Evolutionary conservation across 2,113 vertebrate genomes (phyloP).

Genomic region (Euleptes europaea): DNA sequence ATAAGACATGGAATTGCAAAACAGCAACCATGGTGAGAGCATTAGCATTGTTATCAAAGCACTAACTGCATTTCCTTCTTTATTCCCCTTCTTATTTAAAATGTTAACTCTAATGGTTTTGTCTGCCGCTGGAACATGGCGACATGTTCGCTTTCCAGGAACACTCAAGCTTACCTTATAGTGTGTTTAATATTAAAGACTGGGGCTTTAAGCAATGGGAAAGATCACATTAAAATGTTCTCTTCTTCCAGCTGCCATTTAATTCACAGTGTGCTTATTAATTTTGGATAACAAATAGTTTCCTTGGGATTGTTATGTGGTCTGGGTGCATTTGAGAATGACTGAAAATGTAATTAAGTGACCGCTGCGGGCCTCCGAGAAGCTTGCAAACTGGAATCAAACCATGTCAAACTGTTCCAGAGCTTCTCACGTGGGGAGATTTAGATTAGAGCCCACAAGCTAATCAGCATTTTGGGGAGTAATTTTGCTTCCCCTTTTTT

Average conservation of each 20-base stretch:
- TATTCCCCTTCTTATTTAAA: background rate
- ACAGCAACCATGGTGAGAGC: background rate
- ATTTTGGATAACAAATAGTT: slow-evolving; percentile 54
- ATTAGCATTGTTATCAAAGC: rapidly evolving
- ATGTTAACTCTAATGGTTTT: background rate
- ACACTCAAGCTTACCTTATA: slow-evolving; percentile 6
- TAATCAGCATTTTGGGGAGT: background rate
- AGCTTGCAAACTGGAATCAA: background rate
- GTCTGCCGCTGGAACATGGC: background rate
- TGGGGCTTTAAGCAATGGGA: slow-evolving; percentile 43
- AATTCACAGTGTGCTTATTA: slow-evolving; percentile 62
- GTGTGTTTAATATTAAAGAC: slow-evolving; percentile 36
- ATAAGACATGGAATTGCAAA: background rate
- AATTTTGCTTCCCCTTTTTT: background rate
- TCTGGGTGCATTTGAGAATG: background rate
- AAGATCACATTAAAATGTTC: slow-evolving; percentile 46
- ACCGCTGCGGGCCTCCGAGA: background rate
- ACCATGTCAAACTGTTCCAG: background rate
- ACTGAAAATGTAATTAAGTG: slow-evolving; percentile 51
- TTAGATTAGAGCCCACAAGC: background rate
- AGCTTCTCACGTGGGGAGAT: background rate
- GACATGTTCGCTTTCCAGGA: slow-evolving; percentile 36
- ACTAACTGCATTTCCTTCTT: rapidly evolving
- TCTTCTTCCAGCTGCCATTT: slow-evolving; percentile 46
- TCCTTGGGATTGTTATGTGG: slow-evolving; percentile 44